Evolutionary conservation across 2,113 vertebrate species (phyloP).

Genomic region (Antennarius striatus): DNA sequence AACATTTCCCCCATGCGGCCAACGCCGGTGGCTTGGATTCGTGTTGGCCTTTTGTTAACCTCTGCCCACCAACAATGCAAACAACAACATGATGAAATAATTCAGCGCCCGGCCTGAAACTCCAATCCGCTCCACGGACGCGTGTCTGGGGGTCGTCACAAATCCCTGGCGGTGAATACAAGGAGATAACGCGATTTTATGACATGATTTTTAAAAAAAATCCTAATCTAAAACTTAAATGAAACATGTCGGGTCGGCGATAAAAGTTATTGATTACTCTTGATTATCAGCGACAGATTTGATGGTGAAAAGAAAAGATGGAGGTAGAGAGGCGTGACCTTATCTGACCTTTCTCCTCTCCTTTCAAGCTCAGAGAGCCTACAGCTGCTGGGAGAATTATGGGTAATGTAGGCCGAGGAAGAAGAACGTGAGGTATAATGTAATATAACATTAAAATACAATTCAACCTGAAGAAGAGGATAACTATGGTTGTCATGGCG

Average conservation of each 20-base stretch:
- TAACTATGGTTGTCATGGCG: not conserved
- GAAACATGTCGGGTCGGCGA: too few species aligned
- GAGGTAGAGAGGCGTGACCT: not conserved
- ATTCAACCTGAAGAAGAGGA: not conserved
- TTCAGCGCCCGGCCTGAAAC: constrained; percentile 35
- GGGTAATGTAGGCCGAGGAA: not conserved
- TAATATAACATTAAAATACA: too few species aligned
- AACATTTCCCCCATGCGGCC: constrained; percentile 88
- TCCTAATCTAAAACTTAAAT: not conserved
- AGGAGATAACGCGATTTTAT: not conserved
- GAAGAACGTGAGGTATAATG: too few species aligned
- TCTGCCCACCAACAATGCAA: constrained; percentile 65
- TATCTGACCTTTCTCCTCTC: not conserved
- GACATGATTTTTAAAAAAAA: not conserved
- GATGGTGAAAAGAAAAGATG: not conserved
- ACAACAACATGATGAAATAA: constrained; percentile 61
- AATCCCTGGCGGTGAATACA: not conserved
- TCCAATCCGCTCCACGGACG: constrained; percentile 17
- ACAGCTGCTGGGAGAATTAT: not conserved
- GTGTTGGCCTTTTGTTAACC: constrained; percentile 73
- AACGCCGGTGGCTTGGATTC: constrained; percentile 59
- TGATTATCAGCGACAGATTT: too few species aligned
- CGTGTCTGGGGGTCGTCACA: not conserved
- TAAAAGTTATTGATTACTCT: too few species aligned
- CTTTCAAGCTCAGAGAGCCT: too few species aligned